phyloP scores from a whole-genome alignment of 2,888 invertebrate species.

The Oscheius onirici region DNA sequence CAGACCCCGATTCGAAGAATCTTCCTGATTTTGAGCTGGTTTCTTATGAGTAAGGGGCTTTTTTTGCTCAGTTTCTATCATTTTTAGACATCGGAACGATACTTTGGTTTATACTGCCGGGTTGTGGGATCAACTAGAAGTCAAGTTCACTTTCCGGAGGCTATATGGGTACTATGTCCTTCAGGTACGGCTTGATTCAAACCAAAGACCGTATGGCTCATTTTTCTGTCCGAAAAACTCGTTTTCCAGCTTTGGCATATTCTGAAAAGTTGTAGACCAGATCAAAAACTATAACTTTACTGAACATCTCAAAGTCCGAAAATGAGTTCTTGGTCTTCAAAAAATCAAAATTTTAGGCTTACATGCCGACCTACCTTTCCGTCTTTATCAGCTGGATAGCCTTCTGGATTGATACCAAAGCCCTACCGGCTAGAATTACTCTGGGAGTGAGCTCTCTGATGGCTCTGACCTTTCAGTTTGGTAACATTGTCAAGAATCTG shows the following conservation, averaged over 20 bases:
- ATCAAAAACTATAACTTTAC: too few relatives aligned
- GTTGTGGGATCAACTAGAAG: slow-evolving; percentile 71
- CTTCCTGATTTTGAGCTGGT: slow-evolving; percentile 70
- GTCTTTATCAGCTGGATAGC: slow-evolving; percentile 72
- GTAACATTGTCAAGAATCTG: slow-evolving; percentile 71
- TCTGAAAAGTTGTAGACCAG: not conserved
- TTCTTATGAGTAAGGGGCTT: slow-evolving; percentile 51
- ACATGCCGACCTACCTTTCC: slow-evolving; percentile 71
- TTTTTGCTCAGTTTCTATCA: too few relatives aligned
- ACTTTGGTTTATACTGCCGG: slow-evolving; percentile 71
- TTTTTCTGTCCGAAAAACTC: not conserved
- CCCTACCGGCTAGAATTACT: slow-evolving; percentile 70
- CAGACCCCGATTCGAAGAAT: slow-evolving; percentile 67
- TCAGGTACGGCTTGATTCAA: slow-evolving; percentile 51
- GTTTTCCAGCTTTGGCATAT: not conserved
- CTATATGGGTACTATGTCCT: slow-evolving; percentile 71
- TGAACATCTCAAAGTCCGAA: not conserved
- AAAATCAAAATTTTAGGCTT: slow-evolving; percentile 59
- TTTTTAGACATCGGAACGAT: slow-evolving; percentile 57
- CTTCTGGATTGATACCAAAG: slow-evolving; percentile 71
- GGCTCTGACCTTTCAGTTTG: slow-evolving; percentile 71
- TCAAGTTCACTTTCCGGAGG: slow-evolving; percentile 67
- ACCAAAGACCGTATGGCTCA: not conserved
- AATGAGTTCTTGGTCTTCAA: not conserved
- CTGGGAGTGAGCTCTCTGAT: slow-evolving; percentile 67